Base-by-base conservation (phyloP, 2,113 vertebrate genomes). In the Tautogolabrus adspersus region DNA sequence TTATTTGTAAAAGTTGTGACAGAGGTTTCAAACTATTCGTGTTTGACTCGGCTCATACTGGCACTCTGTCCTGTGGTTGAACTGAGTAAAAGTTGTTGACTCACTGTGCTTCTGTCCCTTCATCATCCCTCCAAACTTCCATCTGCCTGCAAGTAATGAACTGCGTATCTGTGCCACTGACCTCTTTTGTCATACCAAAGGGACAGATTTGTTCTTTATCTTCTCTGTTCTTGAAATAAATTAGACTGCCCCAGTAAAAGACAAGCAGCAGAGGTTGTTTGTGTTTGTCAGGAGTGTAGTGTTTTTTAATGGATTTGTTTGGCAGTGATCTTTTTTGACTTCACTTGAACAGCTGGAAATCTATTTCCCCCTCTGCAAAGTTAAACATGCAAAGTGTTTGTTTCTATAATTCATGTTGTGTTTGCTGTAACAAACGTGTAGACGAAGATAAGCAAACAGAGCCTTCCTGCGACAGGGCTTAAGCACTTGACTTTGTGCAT, bases 381-480 rank as follows among this genome's bases (percentile, higher is more conserved):
- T 83, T 75, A 88, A 91, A 86, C 81, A 84, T 60, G 68, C 69
- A 83, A 77, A 83, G 58, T 75, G 75, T 84, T 79, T 87, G 78
- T 87, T 88, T 86, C 70, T 78, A 82, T 91, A 77, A 91, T 88
- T 81, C 51, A 86, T 76, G 72, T 47, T 49, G 60, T 85, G 79
- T 87, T 89, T 88, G 81, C 81, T 16, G 0, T 19, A 55, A 65
- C 42, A 66, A 82, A 85, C 21, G 44, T 74, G 68, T 56, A 55
- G 59, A 82, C 77, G 73, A 64, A 71, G 72, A 88, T 84, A 84
- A 83, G 69, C 68, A 79, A 66, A 61, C 59, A 19, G 63, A 52
- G 76, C 57, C 66, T 59, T 79, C 40, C 63, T 66, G 72, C 12
- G 3, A 37, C 59, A 8, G 8, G 77, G 49, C 59, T 67, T 18